A percentile compares a stretch with the other conserved stretches of the same genome.
These are phyloP conservation scores for Cinclus mexicanus DNA, from an alignment of 2,113 vertebrate species.

Conservation along the genomic window DNA sequence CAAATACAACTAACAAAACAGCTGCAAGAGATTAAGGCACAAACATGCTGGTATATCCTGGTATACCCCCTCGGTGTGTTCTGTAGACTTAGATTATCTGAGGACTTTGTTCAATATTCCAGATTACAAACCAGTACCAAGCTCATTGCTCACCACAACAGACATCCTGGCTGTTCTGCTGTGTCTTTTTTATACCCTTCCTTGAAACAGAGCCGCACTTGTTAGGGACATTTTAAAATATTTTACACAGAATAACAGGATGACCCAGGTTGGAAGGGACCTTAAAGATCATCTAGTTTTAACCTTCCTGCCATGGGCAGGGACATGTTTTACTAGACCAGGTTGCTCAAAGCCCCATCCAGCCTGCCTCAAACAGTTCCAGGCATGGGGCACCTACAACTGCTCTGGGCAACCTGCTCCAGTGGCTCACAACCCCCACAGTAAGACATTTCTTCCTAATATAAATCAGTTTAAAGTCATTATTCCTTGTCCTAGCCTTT, in stretches of 20 bases:
- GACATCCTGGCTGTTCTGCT: not conserved
- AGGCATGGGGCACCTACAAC: not conserved
- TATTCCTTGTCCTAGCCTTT: not conserved
- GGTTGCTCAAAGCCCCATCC: not conserved
- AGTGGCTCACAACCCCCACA: not conserved
- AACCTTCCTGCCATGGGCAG: not conserved
- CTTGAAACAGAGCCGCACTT: not conserved
- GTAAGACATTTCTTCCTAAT: not conserved
- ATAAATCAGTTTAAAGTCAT: not conserved
- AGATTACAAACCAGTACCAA: not conserved
- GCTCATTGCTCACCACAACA: not conserved
- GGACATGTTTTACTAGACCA: not conserved
- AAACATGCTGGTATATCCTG: not conserved
- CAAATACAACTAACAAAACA: not conserved
- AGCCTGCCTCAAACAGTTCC: not conserved
- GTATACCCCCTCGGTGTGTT: not conserved
- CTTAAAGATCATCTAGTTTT: not conserved
- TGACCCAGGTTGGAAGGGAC: not conserved
- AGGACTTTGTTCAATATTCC: not conserved
- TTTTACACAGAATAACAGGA: not conserved
- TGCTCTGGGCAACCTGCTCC: not conserved
- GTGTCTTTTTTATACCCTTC: not conserved
- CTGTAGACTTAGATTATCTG: not conserved
- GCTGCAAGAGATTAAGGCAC: not conserved
- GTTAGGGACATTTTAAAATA: not conserved